phyloP scores from a whole-genome alignment of 2,797 vertebrate species.

The Botia almorhae region DNA sequence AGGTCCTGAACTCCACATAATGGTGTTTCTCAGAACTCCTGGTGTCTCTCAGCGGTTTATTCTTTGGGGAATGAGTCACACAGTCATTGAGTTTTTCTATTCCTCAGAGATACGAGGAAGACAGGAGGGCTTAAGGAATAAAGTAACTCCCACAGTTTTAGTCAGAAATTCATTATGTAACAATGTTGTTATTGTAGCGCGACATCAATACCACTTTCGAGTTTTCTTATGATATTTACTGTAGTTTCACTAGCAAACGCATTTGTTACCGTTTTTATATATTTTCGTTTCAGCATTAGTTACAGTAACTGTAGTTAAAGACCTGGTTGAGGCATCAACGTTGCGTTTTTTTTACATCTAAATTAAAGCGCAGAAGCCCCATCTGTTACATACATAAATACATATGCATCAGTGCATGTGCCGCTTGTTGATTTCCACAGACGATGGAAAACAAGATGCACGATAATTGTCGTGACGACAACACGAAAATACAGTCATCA shows the following conservation, averaged over 20 bases:
- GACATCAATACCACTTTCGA: background rate
- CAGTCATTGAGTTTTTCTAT: conserved; percentile 58
- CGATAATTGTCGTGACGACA: background rate
- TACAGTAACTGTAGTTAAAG: too few species aligned
- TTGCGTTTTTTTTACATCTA: too few species aligned
- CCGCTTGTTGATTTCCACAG: background rate
- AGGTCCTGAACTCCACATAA: conserved; percentile 33
- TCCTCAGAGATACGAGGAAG: background rate
- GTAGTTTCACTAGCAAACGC: background rate
- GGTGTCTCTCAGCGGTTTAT: conserved; percentile 26
- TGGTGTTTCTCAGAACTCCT: conserved; percentile 5
- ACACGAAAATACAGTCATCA: background rate
- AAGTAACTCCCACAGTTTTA: background rate
- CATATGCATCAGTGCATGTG: too few species aligned
- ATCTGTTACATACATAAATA: too few species aligned
- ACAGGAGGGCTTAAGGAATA: background rate
- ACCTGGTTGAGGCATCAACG: too few species aligned
- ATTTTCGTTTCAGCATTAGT: background rate
- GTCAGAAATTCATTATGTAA: conserved; percentile 8
- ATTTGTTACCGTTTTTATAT: background rate
- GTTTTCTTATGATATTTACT: background rate
- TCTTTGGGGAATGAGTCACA: conserved; percentile 60
- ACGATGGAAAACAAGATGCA: background rate
- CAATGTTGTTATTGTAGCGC: background rate
- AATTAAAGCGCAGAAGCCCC: too few species aligned